Base-by-base conservation (phyloP, 2,888 invertebrate species). In the Heteropelma amictum region DNA sequence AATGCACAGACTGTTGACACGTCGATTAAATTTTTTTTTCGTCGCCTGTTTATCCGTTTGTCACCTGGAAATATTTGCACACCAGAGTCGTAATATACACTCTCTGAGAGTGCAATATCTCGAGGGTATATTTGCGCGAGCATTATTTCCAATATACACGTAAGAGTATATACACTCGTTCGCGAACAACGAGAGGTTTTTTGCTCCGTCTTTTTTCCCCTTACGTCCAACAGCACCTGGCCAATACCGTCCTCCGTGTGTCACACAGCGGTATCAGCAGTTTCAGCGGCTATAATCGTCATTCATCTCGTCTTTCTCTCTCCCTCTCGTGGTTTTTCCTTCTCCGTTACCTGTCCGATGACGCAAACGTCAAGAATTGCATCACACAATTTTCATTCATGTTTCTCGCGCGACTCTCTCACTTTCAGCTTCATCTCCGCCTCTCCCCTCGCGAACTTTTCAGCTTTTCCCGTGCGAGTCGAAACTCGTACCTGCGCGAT, bases 321-420 rank as follows among this genome's bases (percentile, higher is more conserved):
- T 8, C 64, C 7, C 21, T 56, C 38, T 30, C 21, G 19, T 23
- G 47, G 28, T 21, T 58, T 38, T 38, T 38, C 38, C 28, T 28
- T 12, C 33, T 17, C 19, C 40, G 56, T 30, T 26, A 35, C 61
- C 49, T 10, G 17, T 40, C 23, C 64, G 69, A 61, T 73, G 73
- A 73, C 73, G 68, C 73, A 63, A 42, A 63, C 69, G 73, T 73
- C 73, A 68, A 73, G 68, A 58, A 63, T 79, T 79, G 76, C 77
- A 68, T 79, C 78, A 78, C n/a, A n/a, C 64, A 73, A 78, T 78
- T 77, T 77, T 77, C 79, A 79, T 79, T 79, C 78, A 78, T 79
- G 69, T 75, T 75, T 61, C 33, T 73, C 51, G 58, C 45, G 28
- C 56, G 40, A 40, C 60, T 56, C 47, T 70, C 19, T 51, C 74